Evolutionary conservation across 2,888 invertebrate genomes (phyloP).

Genomic region (Leptinotarsa peninsularis): DNA sequence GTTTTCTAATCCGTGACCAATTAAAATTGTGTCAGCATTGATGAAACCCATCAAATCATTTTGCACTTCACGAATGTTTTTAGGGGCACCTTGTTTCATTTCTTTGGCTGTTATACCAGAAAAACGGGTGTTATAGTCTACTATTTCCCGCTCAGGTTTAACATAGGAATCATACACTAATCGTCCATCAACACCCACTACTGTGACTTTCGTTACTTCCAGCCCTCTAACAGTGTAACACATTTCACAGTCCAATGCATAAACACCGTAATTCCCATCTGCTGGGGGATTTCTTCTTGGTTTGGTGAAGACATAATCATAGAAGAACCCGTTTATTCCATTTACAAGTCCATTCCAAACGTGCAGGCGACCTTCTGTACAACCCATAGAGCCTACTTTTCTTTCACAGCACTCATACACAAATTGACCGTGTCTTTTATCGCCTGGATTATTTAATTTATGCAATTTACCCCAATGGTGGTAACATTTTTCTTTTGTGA

Average conservation of each 20-base stretch:
- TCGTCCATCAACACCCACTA: conserved; percentile 80
- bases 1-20: conserved; percentile 96
- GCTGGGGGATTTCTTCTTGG: conserved; percentile 71
- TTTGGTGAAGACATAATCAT: conserved; percentile 46
- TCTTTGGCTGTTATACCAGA: conserved; percentile 87
- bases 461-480: conserved; percentile 90
- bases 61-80: conserved; percentile 84
- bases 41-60: conserved; percentile 85
- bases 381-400: conserved; percentile 71
- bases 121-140: conserved; percentile 96
- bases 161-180: conserved; percentile 88
- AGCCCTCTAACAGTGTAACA: conserved; percentile 89
- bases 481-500: conserved; percentile 79
- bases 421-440: conserved; percentile 43
- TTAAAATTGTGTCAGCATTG: conserved; percentile 85
- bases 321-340: conserved; percentile 81
- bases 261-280: conserved; percentile 71
- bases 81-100: conserved; percentile 68
- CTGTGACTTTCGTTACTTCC: conserved; percentile 89
- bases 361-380: conserved; percentile 75
- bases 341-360: conserved; percentile 78
- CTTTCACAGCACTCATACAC: conserved; percentile 76
- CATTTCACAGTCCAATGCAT: conserved; percentile 97
- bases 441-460: conserved; percentile 55
- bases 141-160: conserved; percentile 82